Conservation (phyloP, 2,888 invertebrate genomes). For the Capitulum mitella region DNA sequence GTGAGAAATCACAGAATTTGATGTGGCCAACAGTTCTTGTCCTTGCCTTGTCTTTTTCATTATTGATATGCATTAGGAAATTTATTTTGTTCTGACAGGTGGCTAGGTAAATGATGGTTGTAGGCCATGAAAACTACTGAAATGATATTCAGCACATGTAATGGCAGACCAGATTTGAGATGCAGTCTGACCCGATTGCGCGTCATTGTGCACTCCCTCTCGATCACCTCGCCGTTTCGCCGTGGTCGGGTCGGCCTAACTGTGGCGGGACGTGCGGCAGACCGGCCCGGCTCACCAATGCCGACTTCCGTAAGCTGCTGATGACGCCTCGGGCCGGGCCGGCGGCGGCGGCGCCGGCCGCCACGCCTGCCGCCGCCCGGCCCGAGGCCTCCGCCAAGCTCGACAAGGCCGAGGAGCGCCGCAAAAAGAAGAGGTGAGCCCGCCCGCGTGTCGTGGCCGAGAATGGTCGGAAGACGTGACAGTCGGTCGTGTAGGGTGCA, state of each 20-base stretch:
- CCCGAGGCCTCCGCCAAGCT: conserved; percentile 35
- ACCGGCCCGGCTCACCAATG: conserved; percentile 66
- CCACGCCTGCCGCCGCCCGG: conserved; percentile 42
- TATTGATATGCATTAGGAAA: too few species aligned
- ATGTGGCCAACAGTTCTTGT: too few species aligned
- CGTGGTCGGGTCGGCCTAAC: too few species aligned
- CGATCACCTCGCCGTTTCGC: neutral
- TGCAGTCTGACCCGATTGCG: neutral
- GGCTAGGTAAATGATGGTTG: neutral
- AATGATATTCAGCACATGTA: neutral
- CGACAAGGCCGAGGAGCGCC: conserved; percentile 71
- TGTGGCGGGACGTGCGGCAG: conserved; percentile 11
- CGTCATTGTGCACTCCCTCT: neutral
- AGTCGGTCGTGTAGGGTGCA: too few species aligned
- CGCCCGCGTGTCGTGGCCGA: too few species aligned
- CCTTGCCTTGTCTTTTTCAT: too few species aligned
- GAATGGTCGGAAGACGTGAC: too few species aligned
- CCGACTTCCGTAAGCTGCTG: conserved; percentile 88
- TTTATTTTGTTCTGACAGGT: too few species aligned
- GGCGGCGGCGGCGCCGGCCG: conserved; percentile 44
- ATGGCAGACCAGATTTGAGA: neutral
- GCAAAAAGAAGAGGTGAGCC: conserved; percentile 72
- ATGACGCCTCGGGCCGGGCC: conserved; percentile 84
- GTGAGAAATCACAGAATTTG: too few species aligned
- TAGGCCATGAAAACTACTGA: neutral